A percentile compares a stretch with the other conserved stretches of the same genome.
These are phyloP conservation scores for Argyresthia goedartella DNA, from an alignment of 2,888 invertebrate genomes.

Conservation along the genomic window DNA sequence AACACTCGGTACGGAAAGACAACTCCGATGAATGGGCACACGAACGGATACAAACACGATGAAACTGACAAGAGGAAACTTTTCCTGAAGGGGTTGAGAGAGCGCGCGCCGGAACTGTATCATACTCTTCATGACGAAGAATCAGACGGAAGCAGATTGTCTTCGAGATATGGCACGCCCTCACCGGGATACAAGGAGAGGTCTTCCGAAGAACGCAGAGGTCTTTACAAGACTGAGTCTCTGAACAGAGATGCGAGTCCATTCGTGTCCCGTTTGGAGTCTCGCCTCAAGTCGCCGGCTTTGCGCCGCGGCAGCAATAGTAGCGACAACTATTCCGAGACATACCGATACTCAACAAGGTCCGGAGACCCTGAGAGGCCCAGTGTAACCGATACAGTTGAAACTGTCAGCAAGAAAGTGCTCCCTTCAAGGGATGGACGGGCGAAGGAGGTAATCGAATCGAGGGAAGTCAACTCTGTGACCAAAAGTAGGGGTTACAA, in stretches of 20 bases:
- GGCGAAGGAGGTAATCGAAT: conserved; percentile 76
- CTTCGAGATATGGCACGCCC: conserved; percentile 56
- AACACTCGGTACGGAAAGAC: conserved; percentile 71
- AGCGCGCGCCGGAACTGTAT: conserved; percentile 79
- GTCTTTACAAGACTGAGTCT: conserved; percentile 60
- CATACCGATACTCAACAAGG: conserved; percentile 77
- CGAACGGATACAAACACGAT: conserved; percentile 59
- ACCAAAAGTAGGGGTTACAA: conserved; percentile 74
- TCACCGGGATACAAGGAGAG: conserved; percentile 62
- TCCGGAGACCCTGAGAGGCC: conserved; percentile 77
- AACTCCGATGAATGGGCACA: conserved; percentile 58
- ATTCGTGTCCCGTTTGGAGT: conserved; percentile 53
- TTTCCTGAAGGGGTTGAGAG: conserved; percentile 77
- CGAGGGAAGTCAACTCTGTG: conserved; percentile 78
- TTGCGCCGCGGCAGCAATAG: conserved; percentile 76
- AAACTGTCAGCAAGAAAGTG: conserved; percentile 77
- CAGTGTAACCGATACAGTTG: conserved; percentile 78
- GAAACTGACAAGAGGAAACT: conserved; percentile 75
- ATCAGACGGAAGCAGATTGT: conserved; percentile 58
- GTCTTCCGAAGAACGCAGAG: conserved; percentile 54
- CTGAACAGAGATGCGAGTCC: conserved; percentile 60
- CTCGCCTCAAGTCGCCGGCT: conserved; percentile 54
- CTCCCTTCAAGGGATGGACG: conserved; percentile 75
- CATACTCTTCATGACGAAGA: conserved; percentile 77
- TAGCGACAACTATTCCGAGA: conserved; percentile 79